Evolutionary conservation across 2,113 vertebrate genomes (phyloP).

Genomic region (Phasianus colchicus): DNA sequence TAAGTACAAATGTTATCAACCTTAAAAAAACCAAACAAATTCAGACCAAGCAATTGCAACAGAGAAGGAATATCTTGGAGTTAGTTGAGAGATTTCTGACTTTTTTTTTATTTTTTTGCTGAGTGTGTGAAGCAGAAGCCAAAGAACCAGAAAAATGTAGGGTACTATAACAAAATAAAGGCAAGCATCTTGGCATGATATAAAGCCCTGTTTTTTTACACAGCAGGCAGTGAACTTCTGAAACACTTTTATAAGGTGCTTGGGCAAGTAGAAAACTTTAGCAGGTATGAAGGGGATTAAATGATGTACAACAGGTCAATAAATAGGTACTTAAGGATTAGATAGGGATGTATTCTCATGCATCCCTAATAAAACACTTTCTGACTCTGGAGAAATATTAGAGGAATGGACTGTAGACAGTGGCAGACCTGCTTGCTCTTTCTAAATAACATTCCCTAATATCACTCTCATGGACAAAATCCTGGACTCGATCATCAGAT

Average conservation of each 20-base stretch:
- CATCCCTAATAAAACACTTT: background rate
- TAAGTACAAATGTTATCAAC: background rate
- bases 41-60: background rate
- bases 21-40: background rate
- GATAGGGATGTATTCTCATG: background rate
- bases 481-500: background rate
- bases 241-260: background rate
- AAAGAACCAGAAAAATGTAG: background rate
- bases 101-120: background rate
- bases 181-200: background rate
- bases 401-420: background rate
- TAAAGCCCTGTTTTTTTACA: background rate
- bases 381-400: background rate
- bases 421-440: background rate
- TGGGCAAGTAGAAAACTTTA: background rate
- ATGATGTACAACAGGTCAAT: background rate
- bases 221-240: background rate
- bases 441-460: background rate
- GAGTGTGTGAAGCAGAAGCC: background rate
- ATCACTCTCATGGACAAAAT: background rate
- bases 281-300: background rate
- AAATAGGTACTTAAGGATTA: background rate
- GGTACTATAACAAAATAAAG: background rate
- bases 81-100: background rate
- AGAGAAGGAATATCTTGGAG: background rate